Conservation (phyloP, 2,113 vertebrate species). For the Varanus komodoensis region DNA sequence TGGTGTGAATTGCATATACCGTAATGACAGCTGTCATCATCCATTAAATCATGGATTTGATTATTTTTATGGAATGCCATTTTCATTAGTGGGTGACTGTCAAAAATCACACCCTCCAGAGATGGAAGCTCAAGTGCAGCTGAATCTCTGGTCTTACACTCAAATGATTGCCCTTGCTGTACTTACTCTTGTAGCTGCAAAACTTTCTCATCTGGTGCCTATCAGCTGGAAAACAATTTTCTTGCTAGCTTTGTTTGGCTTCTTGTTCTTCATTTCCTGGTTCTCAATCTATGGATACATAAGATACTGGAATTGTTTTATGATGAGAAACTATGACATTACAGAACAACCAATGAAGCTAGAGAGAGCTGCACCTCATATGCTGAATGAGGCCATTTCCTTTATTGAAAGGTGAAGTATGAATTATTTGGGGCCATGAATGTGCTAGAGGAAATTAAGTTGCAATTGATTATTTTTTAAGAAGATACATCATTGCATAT, state of each 20-base stretch:
- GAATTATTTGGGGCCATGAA: not conserved
- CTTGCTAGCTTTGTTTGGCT: constrained; percentile 41
- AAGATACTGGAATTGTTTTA: constrained; percentile 87
- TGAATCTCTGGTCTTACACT: constrained; percentile 54
- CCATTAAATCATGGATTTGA: constrained; percentile 90
- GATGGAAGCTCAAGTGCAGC: constrained; percentile 70
- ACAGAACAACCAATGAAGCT: constrained; percentile 88
- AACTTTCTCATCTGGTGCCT: constrained; percentile 61
- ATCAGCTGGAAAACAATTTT: constrained; percentile 59
- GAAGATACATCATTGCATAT: not conserved
- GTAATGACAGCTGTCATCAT: constrained; percentile 89
- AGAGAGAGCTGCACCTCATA: constrained; percentile 66
- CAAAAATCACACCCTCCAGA: constrained; percentile 66
- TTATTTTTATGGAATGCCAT: constrained; percentile 89
- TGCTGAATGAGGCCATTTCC: constrained; percentile 81
- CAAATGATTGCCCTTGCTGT: constrained; percentile 67
- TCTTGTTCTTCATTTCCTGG: constrained; percentile 68
- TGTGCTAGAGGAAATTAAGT: not conserved
- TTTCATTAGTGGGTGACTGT: constrained; percentile 86
- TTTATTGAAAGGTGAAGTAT: constrained; percentile 85
- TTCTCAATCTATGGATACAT: constrained; percentile 75
- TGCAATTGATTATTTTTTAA: rapidly evolving
- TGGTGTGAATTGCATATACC: constrained; percentile 86
- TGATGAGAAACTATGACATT: constrained; percentile 88
- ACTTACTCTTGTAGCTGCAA: constrained; percentile 73